These are phyloP conservation scores for Harpalus rufipes DNA, from an alignment of 2,888 invertebrate genomes.

Conservation along the genomic window DNA sequence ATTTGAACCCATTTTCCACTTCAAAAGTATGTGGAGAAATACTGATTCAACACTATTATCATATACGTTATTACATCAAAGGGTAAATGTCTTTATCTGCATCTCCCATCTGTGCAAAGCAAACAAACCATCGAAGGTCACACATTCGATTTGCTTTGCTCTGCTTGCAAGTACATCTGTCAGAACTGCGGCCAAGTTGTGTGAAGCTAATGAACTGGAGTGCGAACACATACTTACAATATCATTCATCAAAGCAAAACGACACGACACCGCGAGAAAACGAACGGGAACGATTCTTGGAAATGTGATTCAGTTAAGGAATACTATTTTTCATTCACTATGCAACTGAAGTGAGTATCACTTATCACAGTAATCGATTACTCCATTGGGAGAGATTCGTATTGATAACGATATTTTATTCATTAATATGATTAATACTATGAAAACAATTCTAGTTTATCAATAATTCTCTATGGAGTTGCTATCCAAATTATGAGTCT, in stretches of 20 bases:
- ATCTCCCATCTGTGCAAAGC: constrained; percentile 26
- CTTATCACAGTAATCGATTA: background rate
- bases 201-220: constrained; percentile 20
- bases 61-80: background rate
- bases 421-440: background rate
- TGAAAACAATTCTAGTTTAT: background rate
- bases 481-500: background rate
- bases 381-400: background rate
- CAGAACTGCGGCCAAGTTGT: constrained; percentile 24
- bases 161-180: constrained; percentile 3
- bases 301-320: constrained; percentile 22
- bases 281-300: constrained; percentile 7
- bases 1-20: too few relatives aligned
- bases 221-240: constrained; percentile 20
- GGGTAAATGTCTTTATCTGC: background rate
- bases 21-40: too few relatives aligned
- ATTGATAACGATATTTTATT: background rate
- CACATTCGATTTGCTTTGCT: constrained; percentile 16
- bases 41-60: too few relatives aligned
- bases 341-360: constrained; percentile 36
- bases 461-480: background rate
- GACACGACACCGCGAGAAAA: background rate
- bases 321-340: constrained; percentile 43
- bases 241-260: constrained; percentile 45
- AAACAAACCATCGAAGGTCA: constrained; percentile 17